Conservation (phyloP, 2,113 vertebrate species). For the Passer montanus region DNA sequence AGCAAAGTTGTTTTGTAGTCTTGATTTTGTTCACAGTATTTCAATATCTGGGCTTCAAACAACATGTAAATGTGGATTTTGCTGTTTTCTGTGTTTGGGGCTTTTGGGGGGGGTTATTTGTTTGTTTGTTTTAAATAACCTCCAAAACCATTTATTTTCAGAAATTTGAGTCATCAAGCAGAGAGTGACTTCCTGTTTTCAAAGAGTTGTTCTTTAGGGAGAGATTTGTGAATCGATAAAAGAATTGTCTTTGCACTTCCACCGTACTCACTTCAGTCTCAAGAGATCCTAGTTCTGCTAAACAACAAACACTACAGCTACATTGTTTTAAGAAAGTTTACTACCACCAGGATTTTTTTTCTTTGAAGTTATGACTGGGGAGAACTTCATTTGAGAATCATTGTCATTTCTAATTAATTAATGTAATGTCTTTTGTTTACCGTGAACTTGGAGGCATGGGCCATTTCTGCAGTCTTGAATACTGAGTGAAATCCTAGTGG, state of each 20-base stretch:
- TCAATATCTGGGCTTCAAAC: not conserved
- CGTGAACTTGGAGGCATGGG: not conserved
- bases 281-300: not conserved
- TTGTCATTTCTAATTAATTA: not conserved
- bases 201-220: not conserved
- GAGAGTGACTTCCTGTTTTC: not conserved
- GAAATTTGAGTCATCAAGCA: not conserved
- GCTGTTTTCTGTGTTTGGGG: not conserved
- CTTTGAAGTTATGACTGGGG: not conserved
- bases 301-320: not conserved
- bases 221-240: not conserved
- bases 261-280: not conserved
- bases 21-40: not conserved
- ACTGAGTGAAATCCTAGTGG: not conserved
- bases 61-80: not conserved
- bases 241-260: not conserved
- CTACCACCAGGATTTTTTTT: not conserved
- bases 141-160: not conserved
- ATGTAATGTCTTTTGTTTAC: not conserved
- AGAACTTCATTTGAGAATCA: not conserved
- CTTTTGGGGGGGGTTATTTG: rapidly evolving
- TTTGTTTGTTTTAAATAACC: not conserved
- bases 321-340: not conserved
- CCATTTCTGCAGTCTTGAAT: not conserved
- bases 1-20: not conserved